phyloP scores from a whole-genome alignment of 2,888 invertebrate genomes.

The Eugnorisma glareosa region DNA sequence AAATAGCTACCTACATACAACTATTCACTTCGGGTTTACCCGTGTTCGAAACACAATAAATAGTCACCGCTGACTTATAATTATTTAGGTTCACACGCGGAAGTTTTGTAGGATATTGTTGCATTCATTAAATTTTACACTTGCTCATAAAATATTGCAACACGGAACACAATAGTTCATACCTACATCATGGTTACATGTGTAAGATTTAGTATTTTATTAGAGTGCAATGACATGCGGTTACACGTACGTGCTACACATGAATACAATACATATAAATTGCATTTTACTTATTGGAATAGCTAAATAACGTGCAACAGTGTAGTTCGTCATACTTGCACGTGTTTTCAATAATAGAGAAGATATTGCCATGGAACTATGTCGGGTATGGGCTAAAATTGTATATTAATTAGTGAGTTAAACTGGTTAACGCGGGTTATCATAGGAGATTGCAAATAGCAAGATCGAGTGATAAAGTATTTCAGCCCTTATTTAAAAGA shows the following conservation, averaged over 20 bases:
- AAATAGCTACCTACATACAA: conserved; percentile 19
- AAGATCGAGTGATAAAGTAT: neutral
- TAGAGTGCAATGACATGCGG: conserved; percentile 56
- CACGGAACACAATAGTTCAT: conserved; percentile 30
- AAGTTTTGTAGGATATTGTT: conserved; percentile 47
- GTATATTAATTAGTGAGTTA: neutral
- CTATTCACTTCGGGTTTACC: conserved; percentile 37
- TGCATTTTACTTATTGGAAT: conserved; percentile 46
- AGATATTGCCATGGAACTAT: conserved; percentile 51
- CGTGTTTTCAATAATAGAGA: conserved; percentile 58
- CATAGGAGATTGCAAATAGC: neutral
- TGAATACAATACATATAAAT: conserved; percentile 57
- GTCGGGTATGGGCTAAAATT: conserved; percentile 16
- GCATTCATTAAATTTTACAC: conserved; percentile 34
- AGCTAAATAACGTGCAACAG: conserved; percentile 52
- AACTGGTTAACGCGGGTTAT: neutral
- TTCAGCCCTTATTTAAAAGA: neutral
- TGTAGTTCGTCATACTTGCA: conserved; percentile 51
- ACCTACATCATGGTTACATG: conserved; percentile 36
- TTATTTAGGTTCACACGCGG: conserved; percentile 27
- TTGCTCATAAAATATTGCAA: conserved; percentile 29
- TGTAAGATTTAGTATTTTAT: conserved; percentile 56
- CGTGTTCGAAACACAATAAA: conserved; percentile 19
- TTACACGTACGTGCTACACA: conserved; percentile 43
- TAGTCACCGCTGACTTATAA: conserved; percentile 10